Evolutionary conservation across 2,113 vertebrate genomes (phyloP).

Genomic region (Colossoma macropomum): DNA sequence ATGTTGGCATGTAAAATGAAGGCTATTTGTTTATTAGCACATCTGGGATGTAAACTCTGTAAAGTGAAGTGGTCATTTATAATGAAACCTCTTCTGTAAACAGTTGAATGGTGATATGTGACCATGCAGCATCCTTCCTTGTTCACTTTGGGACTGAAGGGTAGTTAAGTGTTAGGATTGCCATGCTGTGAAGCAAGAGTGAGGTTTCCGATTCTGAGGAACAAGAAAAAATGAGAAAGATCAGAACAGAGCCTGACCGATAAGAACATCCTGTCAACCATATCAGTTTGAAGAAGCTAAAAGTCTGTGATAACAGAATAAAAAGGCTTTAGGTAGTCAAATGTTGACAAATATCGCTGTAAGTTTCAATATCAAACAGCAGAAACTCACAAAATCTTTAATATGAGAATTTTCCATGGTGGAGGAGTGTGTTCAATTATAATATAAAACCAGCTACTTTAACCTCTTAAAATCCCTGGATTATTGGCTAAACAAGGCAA

Average conservation of each 20-base stretch:
- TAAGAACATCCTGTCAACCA: no score
- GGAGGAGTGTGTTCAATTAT: no score
- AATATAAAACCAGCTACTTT: no score
- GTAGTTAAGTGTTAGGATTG: conserved; percentile 80
- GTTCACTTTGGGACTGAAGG: background rate
- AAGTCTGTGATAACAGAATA: no score
- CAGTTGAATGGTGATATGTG: background rate
- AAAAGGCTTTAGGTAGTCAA: no score
- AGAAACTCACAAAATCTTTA: no score
- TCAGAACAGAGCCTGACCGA: background rate
- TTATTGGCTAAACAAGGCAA: no score
- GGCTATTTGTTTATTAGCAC: background rate
- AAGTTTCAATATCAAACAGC: no score
- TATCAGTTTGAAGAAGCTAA: no score
- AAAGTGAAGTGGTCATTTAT: background rate
- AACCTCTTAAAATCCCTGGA: no score
- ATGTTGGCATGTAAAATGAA: background rate
- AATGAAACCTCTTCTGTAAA: background rate
- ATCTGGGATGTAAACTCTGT: background rate
- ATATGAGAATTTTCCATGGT: no score
- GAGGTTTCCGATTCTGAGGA: conserved; percentile 78
- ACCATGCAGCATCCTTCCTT: background rate
- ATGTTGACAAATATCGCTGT: no score
- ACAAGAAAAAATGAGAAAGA: background rate
- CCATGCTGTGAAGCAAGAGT: conserved; percentile 80